Percentiles rank a stretch among this genome's conserved stretches.
phyloP scores from a whole-genome alignment of 1,140 invertebrate genomes.

The Monomorium pharaonis region DNA sequence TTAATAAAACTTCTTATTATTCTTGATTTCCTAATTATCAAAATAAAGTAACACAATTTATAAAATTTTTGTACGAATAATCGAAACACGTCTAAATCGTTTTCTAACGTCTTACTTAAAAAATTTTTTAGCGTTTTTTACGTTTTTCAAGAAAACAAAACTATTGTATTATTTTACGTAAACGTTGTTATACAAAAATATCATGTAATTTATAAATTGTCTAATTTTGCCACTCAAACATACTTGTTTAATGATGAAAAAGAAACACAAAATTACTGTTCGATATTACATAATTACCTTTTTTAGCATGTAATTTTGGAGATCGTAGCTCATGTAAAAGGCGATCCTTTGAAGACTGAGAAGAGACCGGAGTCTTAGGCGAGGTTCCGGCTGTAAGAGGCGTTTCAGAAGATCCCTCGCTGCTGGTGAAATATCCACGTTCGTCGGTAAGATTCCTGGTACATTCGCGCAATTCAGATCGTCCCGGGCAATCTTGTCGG shows the following conservation, averaged over 20 bases:
- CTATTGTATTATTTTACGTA: neutral
- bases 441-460: slow-evolving; percentile 71
- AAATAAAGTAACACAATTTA: neutral
- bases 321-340: slow-evolving; percentile 84
- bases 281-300: slow-evolving; percentile 69
- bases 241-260: neutral
- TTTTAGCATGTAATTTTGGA: slow-evolving; percentile 78
- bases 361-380: slow-evolving; percentile 80
- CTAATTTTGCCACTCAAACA: neutral
- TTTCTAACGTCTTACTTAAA: neutral
- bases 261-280: neutral
- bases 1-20: neutral
- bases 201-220: neutral
- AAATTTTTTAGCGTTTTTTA: neutral
- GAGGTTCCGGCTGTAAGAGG: slow-evolving; percentile 83
- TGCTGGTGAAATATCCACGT: slow-evolving; percentile 72
- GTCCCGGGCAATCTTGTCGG: slow-evolving; percentile 8
- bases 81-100: too few relatives aligned
- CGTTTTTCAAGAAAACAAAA: neutral
- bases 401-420: slow-evolving; percentile 82
- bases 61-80: neutral
- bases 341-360: slow-evolving; percentile 82
- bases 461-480: neutral
- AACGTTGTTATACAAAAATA: neutral
- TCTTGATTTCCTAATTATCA: neutral